Base-by-base conservation (phyloP, 2,888 invertebrate genomes). In the Norana najaformis region DNA sequence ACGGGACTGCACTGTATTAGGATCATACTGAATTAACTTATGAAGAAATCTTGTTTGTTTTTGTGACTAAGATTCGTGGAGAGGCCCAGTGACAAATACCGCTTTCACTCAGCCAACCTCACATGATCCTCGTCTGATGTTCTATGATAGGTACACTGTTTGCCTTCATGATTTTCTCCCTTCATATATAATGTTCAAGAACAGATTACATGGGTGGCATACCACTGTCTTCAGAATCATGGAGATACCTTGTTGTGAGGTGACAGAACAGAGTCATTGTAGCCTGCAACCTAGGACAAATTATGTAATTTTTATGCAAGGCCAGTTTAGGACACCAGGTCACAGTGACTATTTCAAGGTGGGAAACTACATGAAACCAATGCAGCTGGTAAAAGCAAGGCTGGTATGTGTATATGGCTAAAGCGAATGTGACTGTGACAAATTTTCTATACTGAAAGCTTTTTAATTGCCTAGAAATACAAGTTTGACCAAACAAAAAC, bases 51-150 rank as follows among this genome's bases (percentile, higher is more conserved):
- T 69, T 53, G 53, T 53, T 69, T 69, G 8, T 69, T 69, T 69
- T 69, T 41, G 8, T 30, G 69, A n/a, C 69, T 8, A 69, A 85
- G 85, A 85, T 16, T 37, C 35, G 35, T 85, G 85, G 85, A 85
- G 85, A 85, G 85, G 85, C 18, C 85, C 4, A 23, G 37, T 23
- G 35, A 36, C 37, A 37, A 85, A 85, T 85, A 36, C 85, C 35
- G 85, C 85, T 85, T 85, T 85, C 37, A 85, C 85, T 36, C 37
- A 85, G 35, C 85, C 85, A 23, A 37, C 37, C 20, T 85, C 85
- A 85, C 85, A 85, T n/a, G 85, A 85, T 85, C 85, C 35, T 35
- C 85, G 37, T 4, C 36, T 85, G 35, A 23, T 85, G 85, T 85
- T 85, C 37, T 85, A 85, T 16, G 85, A 85, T 36, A 35, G 85